Percentiles rank a stretch among this genome's conserved stretches.
Evolutionary conservation across 2,113 vertebrate species (phyloP).

Genomic region (Triplophysa rosa): DNA sequence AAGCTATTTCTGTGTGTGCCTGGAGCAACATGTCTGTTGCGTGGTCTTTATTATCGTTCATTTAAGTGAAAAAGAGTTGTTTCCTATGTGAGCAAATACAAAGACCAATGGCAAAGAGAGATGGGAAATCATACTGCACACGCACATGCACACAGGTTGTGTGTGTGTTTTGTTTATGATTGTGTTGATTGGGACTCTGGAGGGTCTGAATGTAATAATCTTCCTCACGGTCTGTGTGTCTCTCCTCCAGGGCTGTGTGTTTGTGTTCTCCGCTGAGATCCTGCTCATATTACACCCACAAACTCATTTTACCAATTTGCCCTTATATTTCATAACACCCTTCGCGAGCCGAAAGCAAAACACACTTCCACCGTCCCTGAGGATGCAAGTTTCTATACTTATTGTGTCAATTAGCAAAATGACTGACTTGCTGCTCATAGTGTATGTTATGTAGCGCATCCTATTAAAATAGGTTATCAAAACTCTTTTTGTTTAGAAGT

Average conservation of each 20-base stretch:
- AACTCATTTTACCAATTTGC: background rate
- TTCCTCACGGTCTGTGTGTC: background rate
- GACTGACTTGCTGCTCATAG: too few relatives aligned
- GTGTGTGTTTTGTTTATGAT: background rate
- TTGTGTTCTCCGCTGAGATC: constrained; percentile 17
- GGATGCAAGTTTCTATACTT: too few relatives aligned
- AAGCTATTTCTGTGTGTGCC: background rate
- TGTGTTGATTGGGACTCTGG: constrained; percentile 18
- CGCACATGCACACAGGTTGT: too few relatives aligned
- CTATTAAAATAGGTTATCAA: too few relatives aligned
- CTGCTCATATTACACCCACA: background rate
- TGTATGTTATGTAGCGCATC: too few relatives aligned
- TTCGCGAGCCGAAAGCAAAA: background rate
- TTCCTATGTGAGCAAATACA: background rate
- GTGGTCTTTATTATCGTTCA: background rate
- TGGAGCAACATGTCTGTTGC: background rate
- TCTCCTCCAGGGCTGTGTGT: constrained; percentile 17
- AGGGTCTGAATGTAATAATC: background rate
- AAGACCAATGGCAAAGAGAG: background rate
- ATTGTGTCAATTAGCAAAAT: too few relatives aligned
- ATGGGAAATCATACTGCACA: background rate
- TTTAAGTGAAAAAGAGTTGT: background rate
- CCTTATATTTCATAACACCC: background rate
- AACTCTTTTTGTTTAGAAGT: too few relatives aligned
- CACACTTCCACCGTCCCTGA: background rate